Evolutionary conservation across 2,113 vertebrate species (phyloP).

Genomic region (Bucco capensis): DNA sequence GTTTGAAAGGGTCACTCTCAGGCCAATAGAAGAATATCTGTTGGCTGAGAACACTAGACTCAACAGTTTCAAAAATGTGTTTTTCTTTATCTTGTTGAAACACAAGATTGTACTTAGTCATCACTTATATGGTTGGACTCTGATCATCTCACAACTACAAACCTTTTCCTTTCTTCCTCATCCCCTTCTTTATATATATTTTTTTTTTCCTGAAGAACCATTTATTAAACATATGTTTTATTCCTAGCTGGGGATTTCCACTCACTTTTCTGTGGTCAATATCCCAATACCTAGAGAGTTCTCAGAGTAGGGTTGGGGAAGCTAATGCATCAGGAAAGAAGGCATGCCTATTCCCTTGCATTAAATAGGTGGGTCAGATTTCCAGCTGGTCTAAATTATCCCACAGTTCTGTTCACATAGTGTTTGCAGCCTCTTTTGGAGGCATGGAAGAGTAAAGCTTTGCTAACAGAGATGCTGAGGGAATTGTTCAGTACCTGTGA

Average conservation of each 20-base stretch:
- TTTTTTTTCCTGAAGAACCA: neutral
- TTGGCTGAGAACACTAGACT: neutral
- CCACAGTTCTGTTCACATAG: neutral
- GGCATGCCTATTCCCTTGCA: neutral
- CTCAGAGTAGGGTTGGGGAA: neutral
- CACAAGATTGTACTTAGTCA: conserved; percentile 37
- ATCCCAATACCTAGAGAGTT: neutral
- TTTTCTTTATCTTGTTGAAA: conserved; percentile 43
- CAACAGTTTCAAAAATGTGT: conserved; percentile 39
- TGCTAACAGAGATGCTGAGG: neutral
- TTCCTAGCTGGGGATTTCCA: conserved; percentile 46
- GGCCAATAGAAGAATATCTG: conserved; percentile 13
- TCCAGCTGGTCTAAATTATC: conserved; percentile 20
- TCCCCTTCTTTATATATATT: neutral
- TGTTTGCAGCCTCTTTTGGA: conserved; percentile 4
- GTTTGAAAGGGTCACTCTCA: neutral
- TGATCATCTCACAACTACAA: neutral
- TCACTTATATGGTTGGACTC: neutral
- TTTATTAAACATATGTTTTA: conserved; percentile 18
- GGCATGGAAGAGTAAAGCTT: neutral
- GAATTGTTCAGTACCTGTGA: neutral
- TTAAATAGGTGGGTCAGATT: neutral
- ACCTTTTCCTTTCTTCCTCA: conserved; percentile 13
- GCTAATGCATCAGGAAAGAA: conserved; percentile 11
- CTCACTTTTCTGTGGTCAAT: conserved; percentile 8